Evolutionary conservation across 2,888 invertebrate genomes (phyloP), one percentile per base, ranked within the genome.

Genomic region (Ectemnius continuus): DNA sequence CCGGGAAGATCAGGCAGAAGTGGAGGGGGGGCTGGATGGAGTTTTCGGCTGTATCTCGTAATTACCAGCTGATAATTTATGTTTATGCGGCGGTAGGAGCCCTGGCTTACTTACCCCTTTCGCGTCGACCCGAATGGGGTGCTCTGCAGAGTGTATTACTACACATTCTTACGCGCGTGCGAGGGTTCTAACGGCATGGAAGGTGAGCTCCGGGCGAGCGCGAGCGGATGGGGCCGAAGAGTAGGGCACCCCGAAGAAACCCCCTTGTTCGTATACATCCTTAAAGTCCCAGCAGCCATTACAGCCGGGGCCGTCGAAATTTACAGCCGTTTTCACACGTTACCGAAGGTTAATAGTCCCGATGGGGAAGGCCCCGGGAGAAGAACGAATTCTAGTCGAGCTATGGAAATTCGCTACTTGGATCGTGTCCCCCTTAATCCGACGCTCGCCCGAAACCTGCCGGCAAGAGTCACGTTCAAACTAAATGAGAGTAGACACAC

Each of bases 51-150:
- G 89, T 90, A 89, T 90, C 88, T 90, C 88, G 91, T 91, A 91
- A 91, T 91, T 91, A 91, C 91, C 90, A 90, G 88, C 90, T 90
- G 90, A 91, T 91, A 91, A 91, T 91, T 91, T 91, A 90, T 91
- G 91, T 91, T 90, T 91, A 91, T 90, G 90, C 87, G 90, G 86
- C 87, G 79, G 80, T 81, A 79, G 80, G 79, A 85, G 85, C 84
- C 82, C 81, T 83, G 73, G 87, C 86, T 88, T 84, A 86, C 87
- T 89, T 88, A 88, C 90, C 90, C 90, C 88, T 90, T 90, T 89
- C 78, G 82, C 80, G 65, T 69, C 78, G 69, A 73, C 70, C 73
- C 36, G 78, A 65, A 76, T 75, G 72, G 75, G 79, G 74, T 69
- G 80, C 80, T 78, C 70, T 68, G 84, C 76, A 71, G 84, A 89